phyloP scores from a whole-genome alignment of 2,888 invertebrate genomes.

The Rhagonycha lutea region DNA sequence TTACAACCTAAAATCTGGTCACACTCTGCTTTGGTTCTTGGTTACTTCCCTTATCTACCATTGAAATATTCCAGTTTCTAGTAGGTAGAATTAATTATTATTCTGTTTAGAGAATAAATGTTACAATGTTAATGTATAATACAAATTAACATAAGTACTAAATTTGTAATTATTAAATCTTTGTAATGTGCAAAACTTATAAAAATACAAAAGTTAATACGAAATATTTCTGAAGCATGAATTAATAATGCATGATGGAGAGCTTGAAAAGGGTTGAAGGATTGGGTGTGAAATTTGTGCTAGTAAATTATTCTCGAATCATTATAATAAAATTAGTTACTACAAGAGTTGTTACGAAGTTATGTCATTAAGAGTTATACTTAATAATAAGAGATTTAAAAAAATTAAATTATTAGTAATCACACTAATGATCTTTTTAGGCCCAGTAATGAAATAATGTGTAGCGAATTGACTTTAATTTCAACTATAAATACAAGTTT shows the following conservation, averaged over 20 bases:
- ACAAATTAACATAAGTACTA: too few species aligned
- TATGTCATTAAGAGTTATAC: slow-evolving; percentile 3
- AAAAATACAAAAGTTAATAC: background rate
- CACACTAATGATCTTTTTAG: slow-evolving; percentile 15
- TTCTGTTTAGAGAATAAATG: background rate
- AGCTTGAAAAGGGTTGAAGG: background rate
- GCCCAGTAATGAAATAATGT: slow-evolving; percentile 10
- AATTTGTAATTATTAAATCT: background rate
- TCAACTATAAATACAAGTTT: slow-evolving; percentile 15
- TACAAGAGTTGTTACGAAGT: background rate
- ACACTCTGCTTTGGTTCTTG: background rate
- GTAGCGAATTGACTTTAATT: slow-evolving; percentile 7
- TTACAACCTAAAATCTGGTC: background rate
- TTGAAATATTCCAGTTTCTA: background rate
- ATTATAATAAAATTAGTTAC: slow-evolving; percentile 1
- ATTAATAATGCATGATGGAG: background rate
- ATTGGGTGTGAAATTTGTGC: slow-evolving; percentile 1
- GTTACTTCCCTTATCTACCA: background rate
- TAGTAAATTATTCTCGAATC: background rate
- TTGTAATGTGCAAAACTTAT: background rate
- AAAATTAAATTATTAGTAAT: slow-evolving; percentile 3
- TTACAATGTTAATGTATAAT: too few species aligned
- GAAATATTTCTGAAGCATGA: background rate
- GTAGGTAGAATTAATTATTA: background rate
- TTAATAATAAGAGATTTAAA: background rate